Conservation (phyloP, 53 echinoderm and acorn worm species). For the Zoroaster sp. region DNA sequence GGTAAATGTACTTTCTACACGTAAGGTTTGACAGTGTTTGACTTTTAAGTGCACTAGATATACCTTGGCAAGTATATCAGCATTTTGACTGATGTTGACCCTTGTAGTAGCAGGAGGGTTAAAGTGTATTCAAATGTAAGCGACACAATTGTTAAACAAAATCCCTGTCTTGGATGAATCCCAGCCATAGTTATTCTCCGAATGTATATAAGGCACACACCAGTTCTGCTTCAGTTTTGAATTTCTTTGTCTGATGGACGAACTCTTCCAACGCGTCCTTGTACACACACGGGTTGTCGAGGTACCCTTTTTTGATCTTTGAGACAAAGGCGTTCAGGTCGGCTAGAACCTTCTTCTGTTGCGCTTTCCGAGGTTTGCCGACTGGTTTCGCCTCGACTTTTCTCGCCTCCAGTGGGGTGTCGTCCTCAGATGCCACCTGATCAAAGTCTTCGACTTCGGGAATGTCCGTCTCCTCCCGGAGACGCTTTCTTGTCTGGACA, state of each 20-base stretch:
- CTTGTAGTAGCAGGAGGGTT: no score
- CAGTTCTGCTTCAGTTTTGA: conserved; percentile 50
- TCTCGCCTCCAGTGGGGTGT: conserved; percentile 17
- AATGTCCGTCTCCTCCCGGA: conserved; percentile 1
- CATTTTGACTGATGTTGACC: no score
- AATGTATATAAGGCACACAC: conserved; percentile 49
- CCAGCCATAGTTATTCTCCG: not conserved
- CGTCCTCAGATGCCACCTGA: not conserved
- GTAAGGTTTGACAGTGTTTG: no score
- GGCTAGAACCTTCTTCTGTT: conserved; percentile 38
- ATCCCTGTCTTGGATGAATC: not conserved
- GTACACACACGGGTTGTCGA: conserved; percentile 36
- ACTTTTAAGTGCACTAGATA: no score
- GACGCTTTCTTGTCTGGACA: not conserved
- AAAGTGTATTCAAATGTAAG: not conserved
- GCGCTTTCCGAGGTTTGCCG: not conserved
- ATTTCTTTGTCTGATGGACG: conserved; percentile 27
- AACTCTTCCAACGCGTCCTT: conserved; percentile 39
- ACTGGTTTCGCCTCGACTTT: not conserved
- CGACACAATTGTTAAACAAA: not conserved
- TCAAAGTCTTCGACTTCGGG: not conserved
- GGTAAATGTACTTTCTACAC: no score
- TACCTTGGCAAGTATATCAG: no score
- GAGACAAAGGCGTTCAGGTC: conserved; percentile 47
- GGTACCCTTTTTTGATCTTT: conserved; percentile 31